Percentiles rank a stretch among this genome's conserved stretches.
Evolutionary conservation across 2,888 invertebrate species (phyloP).

Genomic region (Ferdinandea cuprea): DNA sequence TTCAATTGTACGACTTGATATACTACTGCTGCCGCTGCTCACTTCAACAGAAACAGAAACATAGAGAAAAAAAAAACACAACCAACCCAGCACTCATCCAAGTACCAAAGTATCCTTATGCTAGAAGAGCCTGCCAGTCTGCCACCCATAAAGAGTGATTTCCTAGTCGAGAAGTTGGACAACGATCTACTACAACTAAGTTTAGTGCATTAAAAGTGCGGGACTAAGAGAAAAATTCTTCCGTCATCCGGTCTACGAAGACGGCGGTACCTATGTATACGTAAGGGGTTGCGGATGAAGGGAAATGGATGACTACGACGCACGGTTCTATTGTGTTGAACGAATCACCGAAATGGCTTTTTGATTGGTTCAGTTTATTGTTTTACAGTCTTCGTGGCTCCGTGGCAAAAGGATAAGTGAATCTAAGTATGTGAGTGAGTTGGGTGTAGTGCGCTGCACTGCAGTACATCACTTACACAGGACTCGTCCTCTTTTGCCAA

Average conservation of each 20-base stretch:
- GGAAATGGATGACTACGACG: constrained; percentile 44
- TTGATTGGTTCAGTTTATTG: constrained; percentile 79
- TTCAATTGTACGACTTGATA: constrained; percentile 65
- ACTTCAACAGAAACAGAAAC: constrained; percentile 28
- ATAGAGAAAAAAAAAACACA: too few species aligned
- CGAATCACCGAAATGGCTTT: constrained; percentile 82
- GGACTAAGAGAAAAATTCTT: constrained; percentile 53
- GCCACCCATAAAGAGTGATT: constrained; percentile 74
- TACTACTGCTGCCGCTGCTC: constrained; percentile 47
- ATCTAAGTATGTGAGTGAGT: constrained; percentile 60
- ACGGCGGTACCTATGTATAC: too few species aligned
- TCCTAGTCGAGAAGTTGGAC: constrained; percentile 69
- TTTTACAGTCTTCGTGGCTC: constrained; percentile 74
- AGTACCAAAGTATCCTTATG: constrained; percentile 72
- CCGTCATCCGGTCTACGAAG: constrained; percentile 58
- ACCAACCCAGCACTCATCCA: constrained; percentile 40
- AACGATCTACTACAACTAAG: constrained; percentile 64
- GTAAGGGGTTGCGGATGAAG: neutral
- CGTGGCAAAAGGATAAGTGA: constrained; percentile 73
- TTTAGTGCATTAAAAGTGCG: constrained; percentile 66
- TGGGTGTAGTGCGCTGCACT: constrained; percentile 31
- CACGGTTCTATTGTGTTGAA: constrained; percentile 78
- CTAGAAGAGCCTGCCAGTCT: constrained; percentile 73
- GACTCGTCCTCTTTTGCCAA: constrained; percentile 33
- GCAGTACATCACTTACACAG: constrained; percentile 8